Conservation (phyloP, 2,797 vertebrate species). For the Lates japonicus region DNA sequence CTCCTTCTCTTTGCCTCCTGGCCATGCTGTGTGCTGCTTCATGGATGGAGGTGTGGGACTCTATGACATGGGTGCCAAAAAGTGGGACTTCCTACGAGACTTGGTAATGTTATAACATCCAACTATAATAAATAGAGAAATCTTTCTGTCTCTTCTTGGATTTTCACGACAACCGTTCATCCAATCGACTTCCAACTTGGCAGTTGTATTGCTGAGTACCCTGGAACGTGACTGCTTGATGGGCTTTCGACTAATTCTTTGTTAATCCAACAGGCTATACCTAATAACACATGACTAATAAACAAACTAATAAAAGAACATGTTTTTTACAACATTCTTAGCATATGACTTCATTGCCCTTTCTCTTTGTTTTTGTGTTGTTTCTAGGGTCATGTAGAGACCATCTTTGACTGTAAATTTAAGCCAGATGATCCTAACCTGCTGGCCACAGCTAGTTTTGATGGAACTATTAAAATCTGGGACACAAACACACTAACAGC, state of each 20-base stretch:
- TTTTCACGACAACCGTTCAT: too few species aligned
- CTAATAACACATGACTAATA: not conserved
- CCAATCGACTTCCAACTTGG: too few species aligned
- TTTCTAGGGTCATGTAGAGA: slow-evolving; percentile 96
- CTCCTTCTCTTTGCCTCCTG: slow-evolving; percentile 95
- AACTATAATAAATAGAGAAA: too few species aligned
- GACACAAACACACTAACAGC: slow-evolving; percentile 97
- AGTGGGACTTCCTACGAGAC: slow-evolving; percentile 98
- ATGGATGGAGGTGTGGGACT: slow-evolving; percentile 98
- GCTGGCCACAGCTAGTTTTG: slow-evolving; percentile 97
- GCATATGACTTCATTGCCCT: not conserved
- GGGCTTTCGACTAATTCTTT: not conserved
- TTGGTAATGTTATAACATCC: slow-evolving; percentile 83
- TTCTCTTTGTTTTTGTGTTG: not conserved
- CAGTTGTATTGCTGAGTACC: too few species aligned
- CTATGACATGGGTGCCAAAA: slow-evolving; percentile 96
- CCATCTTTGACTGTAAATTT: slow-evolving; percentile 99
- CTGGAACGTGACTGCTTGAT: too few species aligned
- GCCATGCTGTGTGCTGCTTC: slow-evolving; percentile 96
- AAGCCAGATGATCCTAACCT: slow-evolving; percentile 97
- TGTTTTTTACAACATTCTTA: not conserved
- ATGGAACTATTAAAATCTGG: slow-evolving; percentile 99
- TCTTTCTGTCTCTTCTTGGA: too few species aligned
- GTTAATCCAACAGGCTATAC: not conserved
- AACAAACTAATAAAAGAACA: not conserved